Evolutionary conservation across 2,113 vertebrate genomes (phyloP), one percentile per base, ranked within the genome.

Genomic region (Halcyon senegalensis): DNA sequence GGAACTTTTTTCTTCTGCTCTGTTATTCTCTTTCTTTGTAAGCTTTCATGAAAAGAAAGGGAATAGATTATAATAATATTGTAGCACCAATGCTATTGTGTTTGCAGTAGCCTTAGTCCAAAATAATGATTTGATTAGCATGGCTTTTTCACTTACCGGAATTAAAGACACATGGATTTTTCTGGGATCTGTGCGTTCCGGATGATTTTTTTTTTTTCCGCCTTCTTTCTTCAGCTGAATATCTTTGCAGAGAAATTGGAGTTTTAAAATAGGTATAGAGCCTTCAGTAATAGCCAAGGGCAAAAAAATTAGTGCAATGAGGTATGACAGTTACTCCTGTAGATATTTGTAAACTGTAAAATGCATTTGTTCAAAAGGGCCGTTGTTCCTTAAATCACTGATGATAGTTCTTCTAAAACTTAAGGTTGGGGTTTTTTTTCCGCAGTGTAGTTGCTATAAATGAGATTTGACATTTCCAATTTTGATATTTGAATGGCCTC

Each of bases 11-110:
- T 86, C 76, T 92, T 88, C 46, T 91, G 58, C 76, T 86, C 46
- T 72, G 77, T 92, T 92, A 94, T 75, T 95, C 92, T 73, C 84
- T 84, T 81, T 58, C 80, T 95, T 95, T 92, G 78, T 88, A 83
- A 94, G 91, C 81, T 91, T 79, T 87, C 81, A 58, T 0, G 0
- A 84, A 94, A 89, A 96, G 95, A 96, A 96, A 93, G 73, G 81
- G 89, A 96, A 68, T 84, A 96, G 91, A 94, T 93, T 92, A 78
- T 95, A 96, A 96, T 94, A 97, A 97, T 97, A 94, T 95, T 89
- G 95, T 87, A 89, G 95, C 53, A 91, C 95, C 93, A 82, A 48
- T 68, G 77, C 94, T 87, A 84, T 95, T 92, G 77, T 94, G 92
- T 95, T 94, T 96, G 90, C 73, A 53, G 53, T 95, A 96, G 92